A percentile compares a stretch with the other conserved stretches of the same genome.
These are phyloP conservation scores for Lithophane ornitopus DNA, from an alignment of 2,888 invertebrate genomes.

Conservation along the genomic window DNA sequence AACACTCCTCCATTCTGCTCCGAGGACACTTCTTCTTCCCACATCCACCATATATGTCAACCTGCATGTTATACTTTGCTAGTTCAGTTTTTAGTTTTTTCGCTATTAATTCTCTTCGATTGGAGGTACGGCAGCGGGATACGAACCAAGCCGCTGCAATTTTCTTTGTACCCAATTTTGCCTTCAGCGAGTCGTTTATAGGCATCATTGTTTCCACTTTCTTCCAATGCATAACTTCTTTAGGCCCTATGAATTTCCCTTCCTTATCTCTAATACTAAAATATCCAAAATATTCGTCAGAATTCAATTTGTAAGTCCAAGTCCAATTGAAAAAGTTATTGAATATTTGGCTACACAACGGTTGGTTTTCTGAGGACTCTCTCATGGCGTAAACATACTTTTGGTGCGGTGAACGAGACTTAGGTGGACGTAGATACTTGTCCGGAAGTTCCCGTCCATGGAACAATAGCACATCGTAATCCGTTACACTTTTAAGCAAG, in stretches of 20 bases:
- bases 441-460: conserved; percentile 72
- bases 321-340: conserved; percentile 79
- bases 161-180: conserved; percentile 71
- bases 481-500: conserved; percentile 67
- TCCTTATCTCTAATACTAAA: conserved; percentile 70
- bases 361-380: conserved; percentile 76
- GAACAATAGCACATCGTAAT: conserved; percentile 79
- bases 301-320: conserved; percentile 78
- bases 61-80: conserved; percentile 64
- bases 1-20: conserved; percentile 60
- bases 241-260: conserved; percentile 72
- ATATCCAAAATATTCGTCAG: conserved; percentile 75
- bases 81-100: conserved; percentile 67
- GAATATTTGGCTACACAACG: conserved; percentile 67
- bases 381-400: conserved; percentile 65
- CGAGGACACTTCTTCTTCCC: conserved; percentile 69
- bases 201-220: conserved; percentile 71
- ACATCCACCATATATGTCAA: conserved; percentile 79
- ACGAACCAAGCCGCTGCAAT: conserved; percentile 81
- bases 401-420: conserved; percentile 67
- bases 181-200: conserved; percentile 68
- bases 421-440: conserved; percentile 63
- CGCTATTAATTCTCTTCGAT: conserved; percentile 69
- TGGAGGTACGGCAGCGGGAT: conserved; percentile 74
- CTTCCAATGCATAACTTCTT: conserved; percentile 73